Conservation (phyloP, 2,113 vertebrate genomes). For the Falco punctatus region DNA sequence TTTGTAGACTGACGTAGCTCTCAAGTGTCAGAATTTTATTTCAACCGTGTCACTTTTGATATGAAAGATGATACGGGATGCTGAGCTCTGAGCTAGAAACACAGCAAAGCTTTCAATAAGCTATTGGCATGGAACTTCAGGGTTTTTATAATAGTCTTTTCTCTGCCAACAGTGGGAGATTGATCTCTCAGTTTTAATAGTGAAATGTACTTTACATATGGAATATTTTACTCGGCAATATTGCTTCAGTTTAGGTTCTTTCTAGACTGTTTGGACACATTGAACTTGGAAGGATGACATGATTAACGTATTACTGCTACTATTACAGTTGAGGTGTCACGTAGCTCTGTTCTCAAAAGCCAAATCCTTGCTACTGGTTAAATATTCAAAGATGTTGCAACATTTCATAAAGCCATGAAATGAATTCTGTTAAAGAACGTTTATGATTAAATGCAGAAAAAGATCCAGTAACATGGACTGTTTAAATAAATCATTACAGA, state of each 20-base stretch:
- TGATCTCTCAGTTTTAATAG: background rate
- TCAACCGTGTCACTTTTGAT: background rate
- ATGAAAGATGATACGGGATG: background rate
- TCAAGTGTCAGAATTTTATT: background rate
- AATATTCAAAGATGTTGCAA: background rate
- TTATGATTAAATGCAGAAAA: background rate
- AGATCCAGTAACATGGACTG: background rate
- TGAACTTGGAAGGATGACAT: background rate
- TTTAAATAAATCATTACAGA: background rate
- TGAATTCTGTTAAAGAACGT: background rate
- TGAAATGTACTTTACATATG: background rate
- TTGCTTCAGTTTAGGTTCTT: background rate
- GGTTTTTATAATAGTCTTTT: background rate
- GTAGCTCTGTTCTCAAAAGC: background rate
- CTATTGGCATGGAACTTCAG: background rate
- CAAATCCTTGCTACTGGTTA: background rate
- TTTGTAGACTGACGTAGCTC: background rate
- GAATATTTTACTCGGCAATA: background rate
- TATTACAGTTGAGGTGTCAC: background rate
- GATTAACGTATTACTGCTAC: background rate
- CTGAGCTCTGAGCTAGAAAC: background rate
- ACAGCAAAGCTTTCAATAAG: background rate
- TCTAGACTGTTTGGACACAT: background rate
- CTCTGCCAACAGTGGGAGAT: background rate
- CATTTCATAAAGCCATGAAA: background rate